A percentile compares a stretch with the other conserved stretches of the same genome.
phyloP scores from a whole-genome alignment of 2,888 invertebrate genomes.

The Eilema griseolum region DNA sequence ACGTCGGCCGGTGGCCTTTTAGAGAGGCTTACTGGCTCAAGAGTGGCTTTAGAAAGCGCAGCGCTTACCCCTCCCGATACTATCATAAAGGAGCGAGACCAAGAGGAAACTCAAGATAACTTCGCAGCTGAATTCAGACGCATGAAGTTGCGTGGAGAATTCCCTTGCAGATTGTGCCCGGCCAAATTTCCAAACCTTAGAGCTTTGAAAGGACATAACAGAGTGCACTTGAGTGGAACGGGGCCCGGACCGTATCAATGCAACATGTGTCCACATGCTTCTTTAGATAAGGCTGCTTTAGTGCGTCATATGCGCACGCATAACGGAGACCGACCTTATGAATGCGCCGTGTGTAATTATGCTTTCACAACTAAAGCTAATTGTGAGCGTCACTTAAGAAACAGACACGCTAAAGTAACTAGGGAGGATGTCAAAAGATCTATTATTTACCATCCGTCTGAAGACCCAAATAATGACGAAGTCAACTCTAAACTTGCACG shows the following conservation, averaged over 20 bases:
- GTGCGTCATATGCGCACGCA: constrained; percentile 97
- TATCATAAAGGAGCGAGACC: constrained; percentile 74
- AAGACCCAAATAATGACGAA: constrained; percentile 93
- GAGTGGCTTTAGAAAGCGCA: constrained; percentile 76
- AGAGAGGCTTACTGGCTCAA: constrained; percentile 87
- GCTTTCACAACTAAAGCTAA: constrained; percentile 99
- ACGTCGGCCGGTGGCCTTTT: constrained; percentile 90
- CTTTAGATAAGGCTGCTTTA: constrained; percentile 96
- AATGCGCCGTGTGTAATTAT: constrained; percentile 97
- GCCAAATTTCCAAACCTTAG: constrained; percentile 95
- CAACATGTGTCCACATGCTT: constrained; percentile 96
- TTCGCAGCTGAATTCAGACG: constrained; percentile 95
- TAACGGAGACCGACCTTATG: constrained; percentile 97
- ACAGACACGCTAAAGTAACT: constrained; percentile 94
- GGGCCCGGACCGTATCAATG: constrained; percentile 95
- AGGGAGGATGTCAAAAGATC: constrained; percentile 96
- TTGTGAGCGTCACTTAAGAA: constrained; percentile 97
- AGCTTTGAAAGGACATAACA: constrained; percentile 96
- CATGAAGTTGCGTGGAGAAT: constrained; percentile 96
- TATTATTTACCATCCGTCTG: constrained; percentile 95
- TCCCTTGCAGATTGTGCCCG: constrained; percentile 96
- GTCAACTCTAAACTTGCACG: constrained; percentile 85
- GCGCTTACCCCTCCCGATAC: constrained; percentile 81
- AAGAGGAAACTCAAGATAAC: constrained; percentile 92
- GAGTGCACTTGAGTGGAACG: constrained; percentile 93